These are phyloP conservation scores for Perizoma affinitatum DNA, from an alignment of 2,888 invertebrate species.

Conservation along the genomic window DNA sequence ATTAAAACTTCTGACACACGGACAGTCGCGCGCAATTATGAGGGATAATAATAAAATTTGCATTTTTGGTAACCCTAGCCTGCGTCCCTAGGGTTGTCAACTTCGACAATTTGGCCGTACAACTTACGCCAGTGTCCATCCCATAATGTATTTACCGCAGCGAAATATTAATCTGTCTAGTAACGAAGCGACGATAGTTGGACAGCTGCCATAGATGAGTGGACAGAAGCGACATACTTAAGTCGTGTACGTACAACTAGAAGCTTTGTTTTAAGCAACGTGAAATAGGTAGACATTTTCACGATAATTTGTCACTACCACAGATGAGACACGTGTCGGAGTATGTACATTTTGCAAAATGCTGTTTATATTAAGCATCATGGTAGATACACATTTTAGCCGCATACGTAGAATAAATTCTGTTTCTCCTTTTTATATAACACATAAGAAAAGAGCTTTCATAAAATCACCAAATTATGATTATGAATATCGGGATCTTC, in stretches of 20 bases:
- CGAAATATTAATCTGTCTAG: constrained; percentile 78
- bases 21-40: constrained; percentile 25
- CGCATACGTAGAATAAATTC: too few relatives aligned
- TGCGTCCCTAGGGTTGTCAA: constrained; percentile 70
- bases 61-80: constrained; percentile 35
- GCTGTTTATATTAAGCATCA: background rate
- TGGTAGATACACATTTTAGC: too few relatives aligned
- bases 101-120: constrained; percentile 75
- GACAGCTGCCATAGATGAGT: constrained; percentile 21
- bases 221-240: constrained; percentile 20
- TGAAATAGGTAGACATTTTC: background rate
- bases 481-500: too few relatives aligned
- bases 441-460: too few relatives aligned
- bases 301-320: background rate
- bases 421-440: too few relatives aligned
- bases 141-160: constrained; percentile 79
- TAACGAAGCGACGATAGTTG: constrained; percentile 75
- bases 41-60: constrained; percentile 26
- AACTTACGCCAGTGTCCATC: constrained; percentile 71
- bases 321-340: background rate
- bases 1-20: constrained; percentile 32
- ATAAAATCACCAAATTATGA: too few relatives aligned
- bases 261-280: background rate
- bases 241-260: background rate
- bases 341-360: background rate